Evolutionary conservation across 2,888 invertebrate genomes (phyloP).

Genomic region (Laspeyria flexula): DNA sequence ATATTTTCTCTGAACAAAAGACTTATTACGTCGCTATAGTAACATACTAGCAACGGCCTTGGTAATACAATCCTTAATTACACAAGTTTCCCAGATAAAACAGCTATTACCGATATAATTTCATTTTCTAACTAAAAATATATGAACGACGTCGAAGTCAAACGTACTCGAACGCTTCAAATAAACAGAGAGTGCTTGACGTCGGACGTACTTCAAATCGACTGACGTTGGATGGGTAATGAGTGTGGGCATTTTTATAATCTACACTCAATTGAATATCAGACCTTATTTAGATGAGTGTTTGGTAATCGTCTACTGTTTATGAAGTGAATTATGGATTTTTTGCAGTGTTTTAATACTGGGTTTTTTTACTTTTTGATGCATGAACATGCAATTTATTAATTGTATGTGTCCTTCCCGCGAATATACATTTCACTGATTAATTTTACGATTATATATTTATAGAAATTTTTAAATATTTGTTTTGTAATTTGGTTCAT

Average conservation of each 20-base stretch:
- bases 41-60: no score
- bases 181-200: constrained; percentile 11
- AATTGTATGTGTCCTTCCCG: no score
- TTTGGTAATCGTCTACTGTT: neutral
- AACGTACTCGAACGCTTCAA: constrained; percentile 5
- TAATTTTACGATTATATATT: no score
- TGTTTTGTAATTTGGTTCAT: no score
- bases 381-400: no score
- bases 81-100: neutral
- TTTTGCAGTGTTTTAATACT: no score
- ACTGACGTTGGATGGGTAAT: constrained; percentile 10
- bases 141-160: neutral
- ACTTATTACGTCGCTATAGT: no score
- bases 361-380: no score
- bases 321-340: no score
- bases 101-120: neutral
- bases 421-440: no score
- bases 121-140: neutral
- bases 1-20: no score
- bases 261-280: constrained; percentile 4
- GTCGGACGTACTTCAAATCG: constrained; percentile 6
- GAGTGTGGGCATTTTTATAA: constrained; percentile 13
- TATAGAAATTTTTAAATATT: no score
- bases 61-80: neutral
- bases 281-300: constrained; percentile 1